phyloP scores from a whole-genome alignment of 1,140 invertebrate genomes.

The Pogonognathellus flavescens region DNA sequence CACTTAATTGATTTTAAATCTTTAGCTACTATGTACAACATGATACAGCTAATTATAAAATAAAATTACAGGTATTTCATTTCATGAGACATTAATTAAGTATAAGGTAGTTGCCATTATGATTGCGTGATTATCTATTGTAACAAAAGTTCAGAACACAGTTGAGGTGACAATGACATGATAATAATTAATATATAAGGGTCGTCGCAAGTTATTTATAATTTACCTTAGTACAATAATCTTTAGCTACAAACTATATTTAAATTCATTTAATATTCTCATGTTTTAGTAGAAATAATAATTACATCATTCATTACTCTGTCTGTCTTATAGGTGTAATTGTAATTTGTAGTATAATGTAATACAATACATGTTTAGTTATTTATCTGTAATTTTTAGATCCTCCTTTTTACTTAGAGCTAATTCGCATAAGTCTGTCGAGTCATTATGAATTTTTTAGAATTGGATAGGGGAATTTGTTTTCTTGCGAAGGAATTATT shows the following conservation, averaged over 20 bases:
- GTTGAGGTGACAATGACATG: conserved; percentile 47
- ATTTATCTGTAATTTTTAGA: too few species aligned
- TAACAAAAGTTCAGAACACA: conserved; percentile 43
- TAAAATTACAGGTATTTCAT: conserved; percentile 30
- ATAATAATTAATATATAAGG: conserved; percentile 42
- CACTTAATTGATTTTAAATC: background rate
- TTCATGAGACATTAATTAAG: conserved; percentile 31
- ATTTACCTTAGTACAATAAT: background rate
- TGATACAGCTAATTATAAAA: background rate
- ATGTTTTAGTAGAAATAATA: background rate
- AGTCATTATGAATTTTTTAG: too few species aligned
- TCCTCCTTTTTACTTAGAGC: too few species aligned
- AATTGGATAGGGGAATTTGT: too few species aligned
- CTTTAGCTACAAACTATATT: background rate
- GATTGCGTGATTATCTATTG: conserved; percentile 40
- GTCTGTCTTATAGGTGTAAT: too few species aligned
- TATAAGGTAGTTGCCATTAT: conserved; percentile 38
- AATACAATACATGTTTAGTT: too few species aligned
- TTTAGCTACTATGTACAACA: background rate
- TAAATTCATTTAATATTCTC: background rate
- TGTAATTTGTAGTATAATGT: too few species aligned
- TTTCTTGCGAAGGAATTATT: too few species aligned
- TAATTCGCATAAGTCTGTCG: too few species aligned
- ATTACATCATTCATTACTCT: background rate
- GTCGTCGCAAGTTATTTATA: conserved; percentile 34